Percentiles rank a stretch among this genome's conserved stretches.
These are phyloP conservation scores for Girardinus metallicus DNA, from an alignment of 2,797 vertebrate genomes.

Conservation along the genomic window DNA sequence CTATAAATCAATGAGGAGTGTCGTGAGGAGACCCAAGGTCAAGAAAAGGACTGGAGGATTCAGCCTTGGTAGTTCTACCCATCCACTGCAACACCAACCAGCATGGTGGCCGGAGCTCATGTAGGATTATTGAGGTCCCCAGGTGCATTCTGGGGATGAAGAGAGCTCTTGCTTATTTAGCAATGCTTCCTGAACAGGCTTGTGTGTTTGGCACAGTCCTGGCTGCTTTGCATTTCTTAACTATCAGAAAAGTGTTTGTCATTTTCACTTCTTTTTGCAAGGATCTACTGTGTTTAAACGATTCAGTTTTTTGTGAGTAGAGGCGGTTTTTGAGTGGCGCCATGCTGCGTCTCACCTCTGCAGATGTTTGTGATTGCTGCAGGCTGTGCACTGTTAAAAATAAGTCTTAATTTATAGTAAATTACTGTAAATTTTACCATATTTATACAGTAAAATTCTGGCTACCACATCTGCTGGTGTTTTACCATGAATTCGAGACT, in stretches of 20 bases:
- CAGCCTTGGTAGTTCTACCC: slow-evolving; percentile 32
- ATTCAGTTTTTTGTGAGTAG: slow-evolving; percentile 38
- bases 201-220: slow-evolving; percentile 67
- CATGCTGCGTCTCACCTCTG: slow-evolving; percentile 25
- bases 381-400: not conserved
- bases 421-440: no score
- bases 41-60: not conserved
- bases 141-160: slow-evolving; percentile 65
- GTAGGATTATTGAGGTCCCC: slow-evolving; percentile 59
- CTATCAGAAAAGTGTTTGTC: slow-evolving; percentile 52
- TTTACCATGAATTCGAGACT: no score
- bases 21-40: not conserved
- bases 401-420: no score
- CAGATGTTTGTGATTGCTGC: slow-evolving; percentile 39
- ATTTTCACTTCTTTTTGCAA: slow-evolving; percentile 35
- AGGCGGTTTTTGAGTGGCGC: slow-evolving; percentile 24
- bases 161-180: slow-evolving; percentile 69
- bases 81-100: slow-evolving; percentile 53
- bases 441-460: no score
- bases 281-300: slow-evolving; percentile 31
- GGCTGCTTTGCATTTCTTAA: slow-evolving; percentile 72
- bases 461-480: no score
- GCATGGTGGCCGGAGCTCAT: slow-evolving; percentile 33
- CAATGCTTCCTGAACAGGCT: slow-evolving; percentile 71
- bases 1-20: not conserved